Conservation (phyloP, 2,888 invertebrate species). For the Agrochola litura region DNA sequence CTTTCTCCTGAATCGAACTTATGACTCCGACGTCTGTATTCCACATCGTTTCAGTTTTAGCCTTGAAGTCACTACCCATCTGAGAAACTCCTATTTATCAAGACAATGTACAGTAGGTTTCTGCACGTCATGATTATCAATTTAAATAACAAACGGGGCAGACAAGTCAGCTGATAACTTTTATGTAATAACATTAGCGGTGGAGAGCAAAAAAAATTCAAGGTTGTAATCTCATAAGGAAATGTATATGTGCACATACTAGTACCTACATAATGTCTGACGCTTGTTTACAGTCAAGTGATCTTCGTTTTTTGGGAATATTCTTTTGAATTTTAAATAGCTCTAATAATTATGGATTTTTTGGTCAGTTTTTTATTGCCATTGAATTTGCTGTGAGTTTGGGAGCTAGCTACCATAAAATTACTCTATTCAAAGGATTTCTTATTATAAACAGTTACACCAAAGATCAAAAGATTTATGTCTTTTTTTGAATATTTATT, state of each 20-base stretch:
- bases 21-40: too few species aligned
- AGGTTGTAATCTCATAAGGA: constrained; percentile 50
- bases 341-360: background rate
- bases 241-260: constrained; percentile 27
- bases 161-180: constrained; percentile 28
- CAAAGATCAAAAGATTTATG: too few species aligned
- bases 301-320: constrained; percentile 5
- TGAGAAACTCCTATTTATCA: background rate
- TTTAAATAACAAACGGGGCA: constrained; percentile 5
- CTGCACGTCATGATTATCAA: background rate
- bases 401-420: background rate
- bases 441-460: background rate
- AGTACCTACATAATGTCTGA: background rate
- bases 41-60: too few species aligned
- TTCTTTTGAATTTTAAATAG: constrained; percentile 2
- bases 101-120: too few species aligned
- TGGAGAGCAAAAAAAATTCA: constrained; percentile 44
- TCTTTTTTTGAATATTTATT: too few species aligned
- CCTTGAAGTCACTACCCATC: too few species aligned
- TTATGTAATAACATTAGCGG: constrained; percentile 6
- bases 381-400: background rate
- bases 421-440: background rate
- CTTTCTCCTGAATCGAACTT: background rate
- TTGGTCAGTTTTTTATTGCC: background rate
- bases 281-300: constrained; percentile 5